Base-by-base conservation (phyloP, 2,888 invertebrate species). In the Drosophila kanekoi region DNA sequence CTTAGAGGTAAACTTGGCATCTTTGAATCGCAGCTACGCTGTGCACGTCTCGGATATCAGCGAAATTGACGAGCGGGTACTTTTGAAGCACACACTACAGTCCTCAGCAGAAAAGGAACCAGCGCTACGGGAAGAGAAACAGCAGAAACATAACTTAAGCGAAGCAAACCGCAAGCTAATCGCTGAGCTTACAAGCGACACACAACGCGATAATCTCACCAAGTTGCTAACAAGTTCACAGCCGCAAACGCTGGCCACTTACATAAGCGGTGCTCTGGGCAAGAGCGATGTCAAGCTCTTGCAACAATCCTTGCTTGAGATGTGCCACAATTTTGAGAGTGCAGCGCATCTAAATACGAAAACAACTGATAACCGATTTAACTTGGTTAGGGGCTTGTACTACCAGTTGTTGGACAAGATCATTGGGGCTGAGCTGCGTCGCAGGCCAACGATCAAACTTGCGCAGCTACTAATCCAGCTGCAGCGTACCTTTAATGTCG, bases 1-100 rank as follows among this genome's bases (percentile, higher is more conserved):
- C 8, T n/a, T 85, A 11, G 79, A 84, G 13, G 51, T 75, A 0
- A 85, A 85, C 53, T 43, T 81, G 5, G 43, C 51, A 0, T 64
- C 72, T 0, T 41, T 85, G 0, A 84, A 79, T 43, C 69, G 69
- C 1, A 79, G 68, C 43, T 85, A 85, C 52, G 61, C 48, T 0
- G n/a, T 16, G 0, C 66, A 79, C 11, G 57, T 88, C 6, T 53
- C 68, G 4, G 81, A 87, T 18, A 77, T 87, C 4, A 73, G 71
- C 23, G 79, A 85, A 32, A 67, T 87, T 38, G 85, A 85, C 23
- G 87, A 88, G 13, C 72, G 89, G 0, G 49, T 85, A 11, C 18
- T 85, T 1, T 35, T 84, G 3, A 53, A 65, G 10, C 14, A 51
- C 32, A 45, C 58, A 5, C 4, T 41, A 20, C 23, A 32, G 4